A percentile compares a stretch with the other conserved stretches of the same genome.
Conservation (phyloP, 2,888 invertebrate genomes). For the Brachypalpus laphriformis region DNA sequence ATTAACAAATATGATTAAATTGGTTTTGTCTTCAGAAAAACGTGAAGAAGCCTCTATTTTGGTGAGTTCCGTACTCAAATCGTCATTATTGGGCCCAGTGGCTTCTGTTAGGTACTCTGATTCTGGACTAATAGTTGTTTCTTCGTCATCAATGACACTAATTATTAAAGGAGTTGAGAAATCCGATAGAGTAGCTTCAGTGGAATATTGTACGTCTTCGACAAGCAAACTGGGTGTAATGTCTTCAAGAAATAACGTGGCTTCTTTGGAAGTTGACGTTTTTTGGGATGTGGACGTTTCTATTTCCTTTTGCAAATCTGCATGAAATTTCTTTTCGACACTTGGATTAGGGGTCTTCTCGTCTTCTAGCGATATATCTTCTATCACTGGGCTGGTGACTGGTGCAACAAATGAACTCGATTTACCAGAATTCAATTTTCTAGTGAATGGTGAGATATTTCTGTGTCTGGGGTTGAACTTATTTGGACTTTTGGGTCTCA, state of each 20-base stretch:
- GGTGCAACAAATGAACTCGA: constrained; percentile 39
- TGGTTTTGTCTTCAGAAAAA: constrained; percentile 79
- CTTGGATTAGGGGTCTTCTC: neutral
- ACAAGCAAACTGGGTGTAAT: neutral
- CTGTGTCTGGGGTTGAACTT: constrained; percentile 78
- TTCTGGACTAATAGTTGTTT: constrained; percentile 67
- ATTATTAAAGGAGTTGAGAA: constrained; percentile 80
- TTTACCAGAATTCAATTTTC: constrained; percentile 72
- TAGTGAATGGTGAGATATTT: constrained; percentile 64
- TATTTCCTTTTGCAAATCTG: neutral
- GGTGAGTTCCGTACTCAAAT: constrained; percentile 21
- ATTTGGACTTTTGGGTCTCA: constrained; percentile 44
- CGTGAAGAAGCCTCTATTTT: constrained; percentile 33
- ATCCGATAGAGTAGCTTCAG: neutral
- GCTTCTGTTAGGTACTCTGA: constrained; percentile 41
- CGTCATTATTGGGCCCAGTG: constrained; percentile 29
- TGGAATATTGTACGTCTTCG: constrained; percentile 3
- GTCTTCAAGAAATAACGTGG: neutral
- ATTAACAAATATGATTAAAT: constrained; percentile 81
- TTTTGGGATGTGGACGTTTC: neutral
- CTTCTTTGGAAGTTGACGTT: neutral
- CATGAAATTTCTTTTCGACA: neutral
- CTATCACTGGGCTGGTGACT: neutral
- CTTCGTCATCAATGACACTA: constrained; percentile 79
- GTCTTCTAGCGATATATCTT: neutral